Evolutionary conservation across 2,797 vertebrate species (phyloP).

Genomic region (Spinus pinus): DNA sequence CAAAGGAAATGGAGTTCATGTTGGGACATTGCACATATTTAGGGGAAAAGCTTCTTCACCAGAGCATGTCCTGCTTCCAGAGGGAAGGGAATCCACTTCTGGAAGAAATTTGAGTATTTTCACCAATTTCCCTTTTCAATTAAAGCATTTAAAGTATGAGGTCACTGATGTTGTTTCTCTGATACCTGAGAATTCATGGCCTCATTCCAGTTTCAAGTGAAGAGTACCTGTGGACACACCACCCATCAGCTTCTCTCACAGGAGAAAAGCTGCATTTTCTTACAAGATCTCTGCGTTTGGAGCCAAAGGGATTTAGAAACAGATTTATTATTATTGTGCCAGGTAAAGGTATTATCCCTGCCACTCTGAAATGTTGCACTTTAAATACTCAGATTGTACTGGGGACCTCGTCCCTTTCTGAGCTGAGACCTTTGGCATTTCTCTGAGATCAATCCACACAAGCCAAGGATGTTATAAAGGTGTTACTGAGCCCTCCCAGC

Average conservation of each 20-base stretch:
- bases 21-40: not conserved
- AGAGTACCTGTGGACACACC: not conserved
- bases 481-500: not conserved
- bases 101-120: not conserved
- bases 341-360: not conserved
- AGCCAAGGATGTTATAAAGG: not conserved
- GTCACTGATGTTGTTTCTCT: not conserved
- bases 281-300: not conserved
- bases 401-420: not conserved
- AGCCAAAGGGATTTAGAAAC: not conserved
- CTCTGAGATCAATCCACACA: not conserved
- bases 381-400: not conserved
- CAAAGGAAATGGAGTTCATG: not conserved
- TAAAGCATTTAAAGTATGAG: not conserved
- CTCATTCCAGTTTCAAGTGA: not conserved
- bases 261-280: not conserved
- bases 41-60: not conserved
- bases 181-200: not conserved
- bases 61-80: not conserved
- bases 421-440: not conserved
- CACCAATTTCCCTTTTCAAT: not conserved
- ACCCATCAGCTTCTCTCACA: not conserved
- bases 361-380: not conserved
- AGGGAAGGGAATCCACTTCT: not conserved
- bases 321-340: not conserved